Conservation (phyloP, 1,140 invertebrate species). For the Lasioglossum baleicum region DNA sequence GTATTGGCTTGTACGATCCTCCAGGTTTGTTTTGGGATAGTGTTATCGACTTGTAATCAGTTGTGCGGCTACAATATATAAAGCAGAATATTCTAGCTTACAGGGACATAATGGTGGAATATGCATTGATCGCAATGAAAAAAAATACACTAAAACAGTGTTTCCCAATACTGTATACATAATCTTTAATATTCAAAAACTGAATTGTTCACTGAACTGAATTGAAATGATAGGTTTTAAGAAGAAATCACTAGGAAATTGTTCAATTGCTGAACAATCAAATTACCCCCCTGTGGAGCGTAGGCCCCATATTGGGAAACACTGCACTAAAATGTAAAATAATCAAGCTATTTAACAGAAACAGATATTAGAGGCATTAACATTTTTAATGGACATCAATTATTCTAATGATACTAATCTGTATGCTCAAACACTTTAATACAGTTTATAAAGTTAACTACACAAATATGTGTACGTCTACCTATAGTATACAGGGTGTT, state of each 20-base stretch:
- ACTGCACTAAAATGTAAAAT: not conserved
- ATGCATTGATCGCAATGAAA: not conserved
- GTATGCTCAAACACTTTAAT: too few relatives aligned
- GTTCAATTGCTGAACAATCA: too few relatives aligned
- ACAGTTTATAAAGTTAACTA: not conserved
- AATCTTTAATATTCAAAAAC: too few relatives aligned
- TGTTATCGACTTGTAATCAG: conserved; percentile 74
- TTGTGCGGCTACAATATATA: conserved; percentile 73
- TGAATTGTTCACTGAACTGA: too few relatives aligned
- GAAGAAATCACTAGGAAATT: too few relatives aligned
- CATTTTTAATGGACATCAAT: not conserved
- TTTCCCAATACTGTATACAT: too few relatives aligned
- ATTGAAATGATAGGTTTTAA: too few relatives aligned
- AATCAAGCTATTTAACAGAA: not conserved
- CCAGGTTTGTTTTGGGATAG: conserved; percentile 76
- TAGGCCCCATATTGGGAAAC: too few relatives aligned
- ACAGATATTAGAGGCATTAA: not conserved
- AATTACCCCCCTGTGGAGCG: too few relatives aligned
- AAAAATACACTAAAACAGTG: not conserved
- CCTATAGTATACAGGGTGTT: too few relatives aligned
- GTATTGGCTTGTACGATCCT: conserved; percentile 91
- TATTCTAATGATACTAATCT: not conserved
- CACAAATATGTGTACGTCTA: too few relatives aligned
- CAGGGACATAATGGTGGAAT: conserved; percentile 17
- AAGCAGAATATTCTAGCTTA: conserved; percentile 69